Evolutionary conservation across 2,113 vertebrate genomes (phyloP).

Genomic region (Nycticryphes semicollaris): DNA sequence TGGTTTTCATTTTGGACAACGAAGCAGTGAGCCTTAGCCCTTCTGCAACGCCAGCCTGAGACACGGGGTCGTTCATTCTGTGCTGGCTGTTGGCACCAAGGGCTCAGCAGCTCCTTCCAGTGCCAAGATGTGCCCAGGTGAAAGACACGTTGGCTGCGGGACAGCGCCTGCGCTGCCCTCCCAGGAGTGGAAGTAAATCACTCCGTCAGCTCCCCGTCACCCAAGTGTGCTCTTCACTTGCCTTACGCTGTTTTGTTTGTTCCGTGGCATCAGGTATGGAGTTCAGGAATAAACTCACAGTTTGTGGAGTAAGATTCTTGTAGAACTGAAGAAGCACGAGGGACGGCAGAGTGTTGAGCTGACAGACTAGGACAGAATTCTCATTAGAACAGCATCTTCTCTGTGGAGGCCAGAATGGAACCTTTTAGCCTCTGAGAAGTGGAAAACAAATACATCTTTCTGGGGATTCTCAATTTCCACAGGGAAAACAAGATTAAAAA

Average conservation of each 20-base stretch:
- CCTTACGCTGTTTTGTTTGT: neutral
- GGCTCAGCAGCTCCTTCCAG: neutral
- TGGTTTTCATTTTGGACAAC: neutral
- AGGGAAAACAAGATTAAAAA: neutral
- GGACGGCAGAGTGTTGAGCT: neutral
- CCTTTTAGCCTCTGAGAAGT: neutral
- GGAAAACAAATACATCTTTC: neutral
- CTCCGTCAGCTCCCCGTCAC: neutral
- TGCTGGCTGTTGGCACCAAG: neutral
- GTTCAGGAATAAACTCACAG: neutral
- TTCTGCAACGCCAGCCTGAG: neutral
- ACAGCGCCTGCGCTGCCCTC: neutral
- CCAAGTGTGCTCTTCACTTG: neutral
- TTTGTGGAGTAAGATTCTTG: neutral
- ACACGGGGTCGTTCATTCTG: neutral
- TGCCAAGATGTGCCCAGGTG: slow-evolving; percentile 1
- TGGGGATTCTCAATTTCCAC: neutral
- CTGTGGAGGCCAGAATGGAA: neutral
- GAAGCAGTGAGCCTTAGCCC: neutral
- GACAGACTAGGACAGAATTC: neutral
- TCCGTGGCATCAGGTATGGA: neutral
- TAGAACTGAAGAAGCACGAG: neutral
- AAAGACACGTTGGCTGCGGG: no score
- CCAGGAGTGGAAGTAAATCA: no score
- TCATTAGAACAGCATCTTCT: neutral